Base-by-base conservation (phyloP, 1,140 invertebrate genomes). In the Drosophila guanche region DNA sequence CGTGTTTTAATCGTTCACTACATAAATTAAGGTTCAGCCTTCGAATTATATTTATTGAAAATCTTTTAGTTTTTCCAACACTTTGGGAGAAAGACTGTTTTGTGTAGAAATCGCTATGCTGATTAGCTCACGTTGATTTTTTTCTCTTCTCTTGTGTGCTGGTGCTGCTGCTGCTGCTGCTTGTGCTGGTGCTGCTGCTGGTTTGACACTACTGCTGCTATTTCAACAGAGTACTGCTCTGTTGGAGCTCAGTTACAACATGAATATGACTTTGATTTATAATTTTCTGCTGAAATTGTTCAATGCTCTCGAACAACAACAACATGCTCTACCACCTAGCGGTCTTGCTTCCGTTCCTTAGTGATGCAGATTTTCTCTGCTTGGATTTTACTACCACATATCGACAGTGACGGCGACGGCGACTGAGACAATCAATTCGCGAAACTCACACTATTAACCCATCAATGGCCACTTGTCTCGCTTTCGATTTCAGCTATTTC, bases 21-120 rank as follows among this genome's bases (percentile, higher is more conserved):
- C 33, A 37, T 37, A 37, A 37, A 12, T 37, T 12, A 12, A 37
- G 33, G 33, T 37, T 7, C 33, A 37, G 33, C 10, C 33, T 10
- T 37, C 10, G 33, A 37, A 37, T 4, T 12, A 37, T 37, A 37
- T 37, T 37, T 37, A 37, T 37, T 37, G 33, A 37, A 12, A 1
- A 12, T 37, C 3, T 12, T 37, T 37, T 12, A 4, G 33, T 37
- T 37, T 37, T 37, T 3, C 10, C 33, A 37, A 37, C 33, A 37
- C 12, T 12, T 37, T 4, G 12, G 10, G 10, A 37, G 10, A 37
- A 37, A 37, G 33, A 37, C 33, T 37, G 10, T 37, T 72, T 70
- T 70, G 67, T 70, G 67, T 58, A 70, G 54, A 70, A 70, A 70
- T 70, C 54, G 67, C 23, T 29, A n/a, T 33, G 29, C 29, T 52